Base-by-base conservation (phyloP, 2,888 invertebrate species). In the Prenolepis imparis region DNA sequence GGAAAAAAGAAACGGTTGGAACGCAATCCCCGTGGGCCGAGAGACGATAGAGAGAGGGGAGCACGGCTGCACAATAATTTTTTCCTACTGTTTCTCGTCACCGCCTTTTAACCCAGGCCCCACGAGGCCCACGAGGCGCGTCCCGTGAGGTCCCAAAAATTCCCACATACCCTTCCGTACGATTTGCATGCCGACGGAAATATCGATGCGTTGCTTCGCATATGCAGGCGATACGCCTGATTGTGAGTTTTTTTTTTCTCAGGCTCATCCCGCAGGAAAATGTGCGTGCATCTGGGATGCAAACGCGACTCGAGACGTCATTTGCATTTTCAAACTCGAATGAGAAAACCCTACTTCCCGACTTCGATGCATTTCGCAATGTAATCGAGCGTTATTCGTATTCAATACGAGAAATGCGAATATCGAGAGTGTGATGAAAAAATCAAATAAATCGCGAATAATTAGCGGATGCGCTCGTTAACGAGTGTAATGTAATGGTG, bases 111-210 rank as follows among this genome's bases (percentile, higher is more conserved):
- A 48, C 75, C 66, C 36, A 28, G 63, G 66, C 67, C 28, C n/a
- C n/a, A n/a, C n/a, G 15, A 55, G 44, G 24, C 32, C 55, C 18
- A 18, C 77, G n/a, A 32, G 61, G 18, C 59, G 66, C 59, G 52
- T 21, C 68, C 52, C 55, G 24, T 39, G 74, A 63, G 59, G 48
- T 52, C 85, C 63, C 83, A 55, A 80, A 87, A 83, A 88, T 90
- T 92, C 92, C 88, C 91, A 90, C 90, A 88, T 70, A 84, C 90
- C 87, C 90, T 88, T 63, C 74, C 44, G 36, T 55, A 68, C 87
- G 73, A 92, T 92, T 93, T 93, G 91, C 93, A 92, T 92, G 91
- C 84, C 87, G 86, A 85, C 84, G 83, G 83, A 88, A 88, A 84
- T 87, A 84, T 78, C 80, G 87, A 80, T 66, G 59, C 73, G 64